Conservation (phyloP, 2,113 vertebrate species). For the Stegastes partitus region DNA sequence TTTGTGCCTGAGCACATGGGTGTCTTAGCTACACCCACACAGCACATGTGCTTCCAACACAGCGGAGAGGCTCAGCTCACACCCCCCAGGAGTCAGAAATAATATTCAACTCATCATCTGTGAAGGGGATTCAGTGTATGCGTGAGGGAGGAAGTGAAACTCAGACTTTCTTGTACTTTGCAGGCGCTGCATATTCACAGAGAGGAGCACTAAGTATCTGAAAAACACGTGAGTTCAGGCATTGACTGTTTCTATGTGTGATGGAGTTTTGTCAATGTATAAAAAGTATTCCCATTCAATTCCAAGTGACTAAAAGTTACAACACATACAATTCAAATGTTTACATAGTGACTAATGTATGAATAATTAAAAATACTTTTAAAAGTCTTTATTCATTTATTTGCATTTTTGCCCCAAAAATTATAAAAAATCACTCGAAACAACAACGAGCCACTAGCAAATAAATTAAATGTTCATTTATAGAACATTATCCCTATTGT, state of each 20-base stretch:
- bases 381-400: not conserved
- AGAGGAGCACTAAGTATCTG: not conserved
- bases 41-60: constrained; percentile 66
- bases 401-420: not conserved
- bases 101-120: constrained; percentile 50
- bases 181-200: constrained; percentile 7
- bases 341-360: too few relatives aligned
- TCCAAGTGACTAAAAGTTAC: too few relatives aligned
- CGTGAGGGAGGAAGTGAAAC: not conserved
- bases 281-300: too few relatives aligned
- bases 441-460: not conserved
- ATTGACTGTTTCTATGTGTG: too few relatives aligned
- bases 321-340: too few relatives aligned
- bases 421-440: not conserved
- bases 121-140: constrained; percentile 7
- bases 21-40: constrained; percentile 69
- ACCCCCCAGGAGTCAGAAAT: constrained; percentile 61
- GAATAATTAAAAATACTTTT: too few relatives aligned
- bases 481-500: too few relatives aligned
- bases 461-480: too few relatives aligned
- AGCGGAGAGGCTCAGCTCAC: constrained; percentile 54
- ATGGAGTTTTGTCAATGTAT: too few relatives aligned
- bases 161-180: not conserved
- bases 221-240: constrained; percentile 11
- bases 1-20: constrained; percentile 72